Base-by-base conservation (phyloP, 2,113 vertebrate genomes). In the Oceanodroma tethys region DNA sequence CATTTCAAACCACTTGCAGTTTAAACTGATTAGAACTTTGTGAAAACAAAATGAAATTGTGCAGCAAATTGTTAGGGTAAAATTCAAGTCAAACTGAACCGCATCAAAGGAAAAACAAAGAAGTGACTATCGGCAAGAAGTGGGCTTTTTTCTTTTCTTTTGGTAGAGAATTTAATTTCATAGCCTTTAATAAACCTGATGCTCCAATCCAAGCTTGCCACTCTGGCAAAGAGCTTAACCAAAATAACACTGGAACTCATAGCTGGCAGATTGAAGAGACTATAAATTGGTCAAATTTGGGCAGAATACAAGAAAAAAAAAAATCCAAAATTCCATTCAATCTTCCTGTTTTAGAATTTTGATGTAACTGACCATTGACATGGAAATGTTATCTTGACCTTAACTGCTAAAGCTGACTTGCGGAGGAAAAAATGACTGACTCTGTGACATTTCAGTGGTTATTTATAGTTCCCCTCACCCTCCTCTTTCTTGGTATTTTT, bases 321-420 rank as follows among this genome's bases (percentile, higher is more conserved):
- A 40, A 26, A 42, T 32, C 11, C 7, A 92, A 86, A 93, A 97
- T 97, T 97, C 91, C 94, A 85, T 88, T 96, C 81, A 82, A 56
- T 86, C 71, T 90, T 86, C 91, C 95, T 63, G 67, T 88, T 97
- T 97, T 94, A 97, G 94, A 93, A 90, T 90, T 96, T 94, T 96
- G 93, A 96, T 96, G 91, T 86, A 94, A 97, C 87, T 96, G 95
- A 96, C 95, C 95, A 96, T 80, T 95, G 97, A 96, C 96, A 96
- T 95, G 93, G 94, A 97, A 97, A 97, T 95, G 95, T 96, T 95
- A 97, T 94, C 94, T 95, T 96, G 94, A 95, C 97, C 96, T 91
- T 95, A 97, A 94, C 91, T 94, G 89, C 87, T 95, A 93, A 96
- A 93, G 93, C 87, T 95, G 91, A 96, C 96, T 96, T 91, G 74